These are phyloP conservation scores for Lithophane leautieri DNA, from an alignment of 2,888 invertebrate species.

Conservation along the genomic window DNA sequence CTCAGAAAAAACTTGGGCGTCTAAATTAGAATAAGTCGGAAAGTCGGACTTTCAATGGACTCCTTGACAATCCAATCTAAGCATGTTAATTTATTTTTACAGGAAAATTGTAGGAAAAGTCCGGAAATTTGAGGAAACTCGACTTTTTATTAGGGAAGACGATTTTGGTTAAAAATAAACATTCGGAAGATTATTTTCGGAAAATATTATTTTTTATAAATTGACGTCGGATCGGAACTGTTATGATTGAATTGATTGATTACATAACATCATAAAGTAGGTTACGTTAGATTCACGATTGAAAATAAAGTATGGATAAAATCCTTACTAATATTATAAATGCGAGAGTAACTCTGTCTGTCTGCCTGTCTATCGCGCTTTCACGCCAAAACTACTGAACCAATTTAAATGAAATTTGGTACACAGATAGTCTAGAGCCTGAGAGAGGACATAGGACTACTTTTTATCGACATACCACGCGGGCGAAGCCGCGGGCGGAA, in stretches of 20 bases:
- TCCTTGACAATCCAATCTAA: constrained; percentile 78
- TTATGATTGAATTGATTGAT: not conserved
- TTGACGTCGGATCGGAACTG: no score
- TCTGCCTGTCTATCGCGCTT: no score
- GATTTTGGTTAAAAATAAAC: constrained; percentile 18
- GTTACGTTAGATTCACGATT: rapidly evolving
- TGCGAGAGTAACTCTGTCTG: no score
- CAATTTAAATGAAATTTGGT: no score
- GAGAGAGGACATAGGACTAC: no score
- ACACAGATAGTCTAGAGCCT: no score
- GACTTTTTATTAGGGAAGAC: constrained; percentile 25
- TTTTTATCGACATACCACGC: no score
- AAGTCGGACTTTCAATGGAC: constrained; percentile 62
- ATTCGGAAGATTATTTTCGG: not conserved
- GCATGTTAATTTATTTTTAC: constrained; percentile 79
- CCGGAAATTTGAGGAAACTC: constrained; percentile 36
- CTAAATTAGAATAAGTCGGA: constrained; percentile 73
- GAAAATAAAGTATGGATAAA: not conserved
- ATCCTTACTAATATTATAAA: no score
- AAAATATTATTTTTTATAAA: not conserved
- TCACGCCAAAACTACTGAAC: no score
- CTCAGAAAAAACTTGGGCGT: constrained; percentile 52
- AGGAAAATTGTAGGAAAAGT: constrained; percentile 46
- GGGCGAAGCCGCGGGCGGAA: no score
- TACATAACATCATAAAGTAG: no score